Percentiles rank a stretch among this genome's conserved stretches.
Conservation (phyloP, 1,140 invertebrate species). For the Melanaphis sacchari region DNA sequence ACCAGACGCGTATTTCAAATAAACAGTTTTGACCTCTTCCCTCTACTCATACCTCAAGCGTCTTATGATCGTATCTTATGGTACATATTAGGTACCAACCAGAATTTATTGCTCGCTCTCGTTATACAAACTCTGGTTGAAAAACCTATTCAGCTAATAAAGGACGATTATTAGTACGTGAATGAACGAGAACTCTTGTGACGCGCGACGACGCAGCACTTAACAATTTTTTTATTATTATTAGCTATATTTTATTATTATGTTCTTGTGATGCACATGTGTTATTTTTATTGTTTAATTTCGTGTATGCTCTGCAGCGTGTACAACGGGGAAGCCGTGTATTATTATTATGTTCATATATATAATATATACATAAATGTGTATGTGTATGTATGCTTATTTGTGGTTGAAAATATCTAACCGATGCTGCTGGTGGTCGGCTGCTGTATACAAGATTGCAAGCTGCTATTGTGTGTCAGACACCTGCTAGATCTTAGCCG, state of each 20-base stretch:
- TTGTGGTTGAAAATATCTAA: slow-evolving; percentile 29
- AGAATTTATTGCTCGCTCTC: neutral
- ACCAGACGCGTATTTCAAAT: neutral
- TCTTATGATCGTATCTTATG: neutral
- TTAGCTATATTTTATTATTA: neutral
- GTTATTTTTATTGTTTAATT: slow-evolving; percentile 34
- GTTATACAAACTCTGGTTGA: neutral
- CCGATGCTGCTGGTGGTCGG: neutral
- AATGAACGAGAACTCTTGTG: neutral
- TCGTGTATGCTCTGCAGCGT: neutral
- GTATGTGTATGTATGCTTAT: neutral
- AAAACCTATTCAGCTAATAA: slow-evolving; percentile 4
- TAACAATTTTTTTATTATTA: slow-evolving; percentile 1
- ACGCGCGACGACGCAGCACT: neutral
- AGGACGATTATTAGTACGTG: neutral
- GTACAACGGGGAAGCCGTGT: neutral
- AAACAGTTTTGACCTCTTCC: neutral
- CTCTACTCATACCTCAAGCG: neutral
- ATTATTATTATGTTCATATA: neutral
- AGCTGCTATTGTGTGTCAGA: slow-evolving; percentile 15
- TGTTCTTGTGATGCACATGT: neutral
- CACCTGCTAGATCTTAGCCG: slow-evolving; percentile 35
- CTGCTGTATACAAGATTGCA: slow-evolving; percentile 7
- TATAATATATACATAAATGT: neutral
- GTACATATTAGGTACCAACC: neutral